Percentiles rank a stretch among this genome's conserved stretches.
These are phyloP conservation scores for Plutomurus gul DNA, from an alignment of 1,140 invertebrate species.

Conservation along the genomic window DNA sequence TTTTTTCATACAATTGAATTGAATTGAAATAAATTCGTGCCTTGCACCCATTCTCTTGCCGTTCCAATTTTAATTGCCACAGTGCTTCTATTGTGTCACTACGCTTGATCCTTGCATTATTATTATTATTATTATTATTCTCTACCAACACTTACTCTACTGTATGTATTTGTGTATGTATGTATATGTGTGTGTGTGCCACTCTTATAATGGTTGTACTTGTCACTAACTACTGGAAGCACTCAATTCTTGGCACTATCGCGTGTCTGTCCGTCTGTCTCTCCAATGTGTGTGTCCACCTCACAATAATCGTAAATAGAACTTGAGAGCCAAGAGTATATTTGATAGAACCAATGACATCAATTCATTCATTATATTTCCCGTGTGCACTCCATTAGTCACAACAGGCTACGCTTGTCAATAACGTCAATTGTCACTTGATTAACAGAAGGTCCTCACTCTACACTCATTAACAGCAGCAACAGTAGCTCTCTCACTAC, in stretches of 20 bases:
- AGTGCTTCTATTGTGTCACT: background rate
- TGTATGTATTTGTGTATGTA: too few relatives aligned
- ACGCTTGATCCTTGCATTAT: too few relatives aligned
- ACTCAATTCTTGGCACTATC: too few relatives aligned
- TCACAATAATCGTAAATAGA: background rate
- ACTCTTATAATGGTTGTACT: too few relatives aligned
- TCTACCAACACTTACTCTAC: too few relatives aligned
- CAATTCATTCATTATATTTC: conserved; percentile 16
- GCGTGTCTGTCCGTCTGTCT: too few relatives aligned
- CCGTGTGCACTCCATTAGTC: conserved; percentile 15
- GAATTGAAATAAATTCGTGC: conserved; percentile 18
- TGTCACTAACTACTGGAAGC: too few relatives aligned
- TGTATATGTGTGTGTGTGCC: too few relatives aligned
- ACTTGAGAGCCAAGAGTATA: background rate
- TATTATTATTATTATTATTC: too few relatives aligned
- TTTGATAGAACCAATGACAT: conserved; percentile 1
- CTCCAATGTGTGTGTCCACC: background rate
- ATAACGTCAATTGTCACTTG: conserved; percentile 23
- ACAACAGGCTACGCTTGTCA: conserved; percentile 24
- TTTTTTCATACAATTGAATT: conserved; percentile 12
- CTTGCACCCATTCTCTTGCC: conserved; percentile 7
- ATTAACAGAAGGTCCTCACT: background rate
- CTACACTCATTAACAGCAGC: background rate
- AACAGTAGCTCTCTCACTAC: background rate
- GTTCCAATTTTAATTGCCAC: conserved; percentile 13